These are phyloP conservation scores for Erythrocercus mccallii DNA, from an alignment of 2,113 vertebrate species.

Conservation along the genomic window DNA sequence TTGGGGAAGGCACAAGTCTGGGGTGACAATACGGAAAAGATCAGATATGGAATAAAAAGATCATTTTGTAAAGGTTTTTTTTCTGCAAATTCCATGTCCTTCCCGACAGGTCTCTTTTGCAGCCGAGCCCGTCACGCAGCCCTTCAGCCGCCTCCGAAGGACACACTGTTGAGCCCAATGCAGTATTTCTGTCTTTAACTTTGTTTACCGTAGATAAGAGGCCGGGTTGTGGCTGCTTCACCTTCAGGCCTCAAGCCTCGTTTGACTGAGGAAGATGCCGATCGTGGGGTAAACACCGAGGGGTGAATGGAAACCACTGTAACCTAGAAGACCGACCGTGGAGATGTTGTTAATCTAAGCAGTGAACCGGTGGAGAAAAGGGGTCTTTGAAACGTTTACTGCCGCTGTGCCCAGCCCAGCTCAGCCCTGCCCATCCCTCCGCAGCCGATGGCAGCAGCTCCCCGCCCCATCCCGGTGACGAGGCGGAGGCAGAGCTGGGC, in stretches of 20 bases:
- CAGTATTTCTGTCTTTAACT: background rate
- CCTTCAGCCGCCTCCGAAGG: background rate
- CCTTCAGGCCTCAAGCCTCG: background rate
- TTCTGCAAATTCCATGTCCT: background rate
- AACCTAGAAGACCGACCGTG: background rate
- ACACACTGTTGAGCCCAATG: accelerated
- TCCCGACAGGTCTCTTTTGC: background rate
- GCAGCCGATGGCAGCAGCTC: background rate
- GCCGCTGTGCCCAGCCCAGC: accelerated
- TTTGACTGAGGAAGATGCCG: background rate
- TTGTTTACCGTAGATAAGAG: accelerated
- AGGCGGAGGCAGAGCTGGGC: too few relatives aligned
- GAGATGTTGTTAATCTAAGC: accelerated
- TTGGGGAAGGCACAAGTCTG: accelerated
- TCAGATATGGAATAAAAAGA: accelerated
- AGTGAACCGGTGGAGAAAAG: background rate
- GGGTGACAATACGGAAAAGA: background rate
- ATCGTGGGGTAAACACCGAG: background rate
- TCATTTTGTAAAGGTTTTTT: accelerated
- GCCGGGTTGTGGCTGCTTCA: background rate
- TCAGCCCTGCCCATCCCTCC: background rate
- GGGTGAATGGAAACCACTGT: background rate
- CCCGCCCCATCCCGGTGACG: background rate
- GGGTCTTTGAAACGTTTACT: accelerated
- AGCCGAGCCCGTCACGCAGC: accelerated